These are phyloP conservation scores for Sminthurinus aureus DNA, from an alignment of 2,888 invertebrate species.

Conservation along the genomic window DNA sequence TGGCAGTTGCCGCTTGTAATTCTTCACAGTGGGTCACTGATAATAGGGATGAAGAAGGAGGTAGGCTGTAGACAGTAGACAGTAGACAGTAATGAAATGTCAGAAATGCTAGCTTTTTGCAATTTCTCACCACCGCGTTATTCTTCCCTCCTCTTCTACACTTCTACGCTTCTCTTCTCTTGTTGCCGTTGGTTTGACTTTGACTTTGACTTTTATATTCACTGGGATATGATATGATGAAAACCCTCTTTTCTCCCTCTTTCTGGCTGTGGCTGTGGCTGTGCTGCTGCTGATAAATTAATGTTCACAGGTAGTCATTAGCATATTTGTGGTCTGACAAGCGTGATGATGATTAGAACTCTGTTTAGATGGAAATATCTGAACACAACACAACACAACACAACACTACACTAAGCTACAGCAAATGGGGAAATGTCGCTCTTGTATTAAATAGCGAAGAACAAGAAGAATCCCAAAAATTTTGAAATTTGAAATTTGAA, in stretches of 20 bases:
- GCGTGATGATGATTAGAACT: background rate
- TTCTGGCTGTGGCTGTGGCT: too few relatives aligned
- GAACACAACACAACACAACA: background rate
- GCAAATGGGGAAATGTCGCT: background rate
- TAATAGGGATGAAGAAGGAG: constrained; percentile 37
- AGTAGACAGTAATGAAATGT: constrained; percentile 45
- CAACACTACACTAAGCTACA: background rate
- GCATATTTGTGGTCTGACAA: constrained; percentile 45
- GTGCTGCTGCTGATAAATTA: constrained; percentile 42
- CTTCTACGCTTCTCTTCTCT: too few relatives aligned
- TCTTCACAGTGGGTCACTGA: constrained; percentile 49
- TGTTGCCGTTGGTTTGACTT: too few relatives aligned
- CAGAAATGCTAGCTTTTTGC: constrained; percentile 42
- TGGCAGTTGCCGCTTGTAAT: constrained; percentile 15
- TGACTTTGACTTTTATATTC: too few relatives aligned
- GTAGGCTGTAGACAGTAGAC: background rate
- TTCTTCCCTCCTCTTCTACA: too few relatives aligned
- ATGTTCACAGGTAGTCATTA: constrained; percentile 47
- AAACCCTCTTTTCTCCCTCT: background rate
- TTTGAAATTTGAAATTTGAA: background rate
- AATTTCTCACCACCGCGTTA: constrained; percentile 42
- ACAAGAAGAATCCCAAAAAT: background rate
- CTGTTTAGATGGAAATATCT: too few relatives aligned
- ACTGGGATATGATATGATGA: too few relatives aligned
- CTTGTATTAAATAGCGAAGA: background rate